Evolutionary conservation across 2,797 vertebrate species (phyloP), one percentile per base, ranked within the genome.

Genomic region (Xerus rutilus): DNA sequence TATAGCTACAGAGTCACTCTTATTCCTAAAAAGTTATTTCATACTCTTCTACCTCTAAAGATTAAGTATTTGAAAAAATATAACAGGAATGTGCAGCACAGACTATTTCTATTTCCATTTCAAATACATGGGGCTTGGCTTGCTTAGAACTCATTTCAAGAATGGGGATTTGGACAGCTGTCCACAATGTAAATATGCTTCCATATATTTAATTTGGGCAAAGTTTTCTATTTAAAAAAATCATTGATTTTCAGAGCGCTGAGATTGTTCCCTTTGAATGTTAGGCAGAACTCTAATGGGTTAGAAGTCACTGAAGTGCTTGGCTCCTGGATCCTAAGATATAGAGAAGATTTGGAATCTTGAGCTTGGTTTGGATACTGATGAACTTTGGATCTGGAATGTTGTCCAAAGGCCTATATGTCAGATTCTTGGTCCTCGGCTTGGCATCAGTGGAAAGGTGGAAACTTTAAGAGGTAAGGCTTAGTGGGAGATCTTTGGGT

Each of bases 101-200:
- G 20, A 12, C 28, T 21, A 72, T 83, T 92, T 94, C 82, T 72
- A 85, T 86, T 92, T 94, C 82, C 74, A 93, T 84, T 91, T 94
- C 54, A 91, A 76, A 97, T 35, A 81, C 18, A 62, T 64, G 39
- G 39, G 39, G 39, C 39, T n/a, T 43, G 65, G 77, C 59, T 90
- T 74, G 52, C 64, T 95, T 28, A 86, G 93, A 96, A 89, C 52
- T 70, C 73, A 83, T 21, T 30, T 95, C 57, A 82, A 91, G 89
- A 76, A 64, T 10, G 45, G 54, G 3, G 23, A 72, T 91, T 94
- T 77, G 57, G 39, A 91, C 43, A 91, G 62, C 9, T 79, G 74
- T 43, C 64, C 54, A 54, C 86, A 86, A 70, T 93, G 49, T 4
- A 95, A 94, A 93, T 95, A 54, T 11, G 28, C 73, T 89, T 25